Evolutionary conservation across 2,113 vertebrate genomes (phyloP).

Genomic region (Trogon melanurus): DNA sequence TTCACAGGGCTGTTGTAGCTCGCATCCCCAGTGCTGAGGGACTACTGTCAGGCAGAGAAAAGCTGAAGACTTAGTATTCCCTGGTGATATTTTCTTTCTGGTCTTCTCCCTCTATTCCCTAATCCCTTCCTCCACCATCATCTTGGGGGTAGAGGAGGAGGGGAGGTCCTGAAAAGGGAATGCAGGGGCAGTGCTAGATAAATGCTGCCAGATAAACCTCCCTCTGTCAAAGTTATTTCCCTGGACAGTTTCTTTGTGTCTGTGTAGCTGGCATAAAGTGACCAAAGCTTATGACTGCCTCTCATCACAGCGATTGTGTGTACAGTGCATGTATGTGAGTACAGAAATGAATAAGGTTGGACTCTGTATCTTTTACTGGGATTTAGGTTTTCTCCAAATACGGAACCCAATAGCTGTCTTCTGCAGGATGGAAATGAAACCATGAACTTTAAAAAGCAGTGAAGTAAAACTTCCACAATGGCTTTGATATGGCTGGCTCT

Average conservation of each 20-base stretch:
- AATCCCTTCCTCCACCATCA: constrained; percentile 52
- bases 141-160: constrained; percentile 53
- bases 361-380: background rate
- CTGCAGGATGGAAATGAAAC: constrained; percentile 4
- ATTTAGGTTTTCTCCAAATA: constrained; percentile 7
- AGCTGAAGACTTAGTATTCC: constrained; percentile 59
- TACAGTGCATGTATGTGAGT: background rate
- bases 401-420: background rate
- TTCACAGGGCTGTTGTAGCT: constrained; percentile 23
- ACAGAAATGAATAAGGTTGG: background rate
- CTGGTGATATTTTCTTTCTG: constrained; percentile 30
- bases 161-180: constrained; percentile 51
- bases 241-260: constrained; percentile 59
- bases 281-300: constrained; percentile 44
- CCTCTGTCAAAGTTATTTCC: constrained; percentile 65
- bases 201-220: constrained; percentile 60
- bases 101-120: constrained; percentile 47
- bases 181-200: constrained; percentile 45
- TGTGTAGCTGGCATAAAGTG: constrained; percentile 57
- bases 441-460: constrained; percentile 13
- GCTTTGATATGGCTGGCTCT: constrained; percentile 37
- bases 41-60: constrained; percentile 50
- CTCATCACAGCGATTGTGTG: constrained; percentile 10
- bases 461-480: constrained; percentile 30
- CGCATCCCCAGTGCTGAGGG: background rate